Evolutionary conservation across 2,888 invertebrate genomes (phyloP), one percentile per base, ranked within the genome.

Genomic region (Phortica okadai): DNA sequence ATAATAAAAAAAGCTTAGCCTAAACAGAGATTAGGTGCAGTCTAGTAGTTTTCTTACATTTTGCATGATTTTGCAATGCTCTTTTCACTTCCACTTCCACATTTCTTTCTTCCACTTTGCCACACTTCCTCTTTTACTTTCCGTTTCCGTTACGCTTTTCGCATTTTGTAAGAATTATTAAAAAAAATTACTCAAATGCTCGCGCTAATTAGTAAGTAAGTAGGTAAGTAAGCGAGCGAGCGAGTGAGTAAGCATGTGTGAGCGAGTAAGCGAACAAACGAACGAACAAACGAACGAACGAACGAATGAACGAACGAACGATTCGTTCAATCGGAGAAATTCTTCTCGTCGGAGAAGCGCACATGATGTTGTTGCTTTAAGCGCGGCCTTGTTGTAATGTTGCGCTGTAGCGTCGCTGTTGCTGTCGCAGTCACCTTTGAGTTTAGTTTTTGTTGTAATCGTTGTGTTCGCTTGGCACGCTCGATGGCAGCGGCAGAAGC

Each of bases 321-420:
- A 50, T 21, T 62, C 25, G 62, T 21, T 62, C 82, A 90, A 82
- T 90, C 90, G 75, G 90, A 90, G 82, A 89, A 90, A 77, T 90
- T 90, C 78, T 90, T 89, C 83, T 90, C 90, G 79, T 90, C 90
- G 64, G 89, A 90, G 81, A 90, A 90, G 78, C 90, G 89, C 78
- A 90, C 90, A 83, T 90, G 90, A 80, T 90, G 90, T 76, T 89
- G 90, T 78, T 86, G 89, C 79, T 90, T 89, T 42, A 89, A 81
- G 56, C 89, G 79, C 7, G 76, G 73, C 44, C 80, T 76, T 62
- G 54, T 64, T 74, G 42, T 64, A 76, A 75, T 58, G 69, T 69
- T 11, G 74, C 25, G 33, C 78, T 42, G 25, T 14, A 41, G 41
- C 77, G 75, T 72, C 80, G 79, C 78, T 80, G 78, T 76, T 79